Evolutionary conservation across 1,140 invertebrate species (phyloP).

Genomic region (Zaprionus ornatus): DNA sequence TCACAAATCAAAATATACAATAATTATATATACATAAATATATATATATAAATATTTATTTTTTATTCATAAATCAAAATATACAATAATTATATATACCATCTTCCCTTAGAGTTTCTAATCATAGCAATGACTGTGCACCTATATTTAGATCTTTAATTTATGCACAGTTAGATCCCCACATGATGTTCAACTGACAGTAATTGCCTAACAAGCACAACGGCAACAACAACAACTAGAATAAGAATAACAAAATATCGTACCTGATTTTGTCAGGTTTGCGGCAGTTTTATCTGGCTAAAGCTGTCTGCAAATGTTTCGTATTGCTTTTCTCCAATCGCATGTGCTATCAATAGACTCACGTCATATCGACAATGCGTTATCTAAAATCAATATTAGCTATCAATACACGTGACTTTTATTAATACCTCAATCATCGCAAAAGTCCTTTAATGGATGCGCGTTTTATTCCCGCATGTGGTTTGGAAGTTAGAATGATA

Average conservation of each 20-base stretch:
- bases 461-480: neutral
- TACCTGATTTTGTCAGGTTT: slow-evolving; percentile 16
- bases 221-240: neutral
- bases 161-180: neutral
- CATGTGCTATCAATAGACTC: slow-evolving; percentile 1
- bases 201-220: slow-evolving; percentile 17
- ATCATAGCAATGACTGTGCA: neutral
- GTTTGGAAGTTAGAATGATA: neutral
- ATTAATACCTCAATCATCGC: slow-evolving; percentile 1
- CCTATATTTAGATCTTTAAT: neutral
- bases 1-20: neutral
- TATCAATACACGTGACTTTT: slow-evolving; percentile 31
- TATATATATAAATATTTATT: too few relatives aligned
- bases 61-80: neutral
- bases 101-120: neutral
- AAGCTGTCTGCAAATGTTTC: slow-evolving; percentile 7
- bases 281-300: slow-evolving; percentile 25
- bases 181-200: slow-evolving; percentile 13
- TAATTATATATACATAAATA: too few relatives aligned
- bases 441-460: slow-evolving; percentile 3
- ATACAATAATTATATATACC: too few relatives aligned
- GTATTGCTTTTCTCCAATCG: neutral
- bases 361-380: slow-evolving; percentile 21
- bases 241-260: neutral
- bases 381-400: slow-evolving; percentile 36